Evolutionary conservation across 2,888 invertebrate species (phyloP).

Genomic region (Artemia sinica): DNA sequence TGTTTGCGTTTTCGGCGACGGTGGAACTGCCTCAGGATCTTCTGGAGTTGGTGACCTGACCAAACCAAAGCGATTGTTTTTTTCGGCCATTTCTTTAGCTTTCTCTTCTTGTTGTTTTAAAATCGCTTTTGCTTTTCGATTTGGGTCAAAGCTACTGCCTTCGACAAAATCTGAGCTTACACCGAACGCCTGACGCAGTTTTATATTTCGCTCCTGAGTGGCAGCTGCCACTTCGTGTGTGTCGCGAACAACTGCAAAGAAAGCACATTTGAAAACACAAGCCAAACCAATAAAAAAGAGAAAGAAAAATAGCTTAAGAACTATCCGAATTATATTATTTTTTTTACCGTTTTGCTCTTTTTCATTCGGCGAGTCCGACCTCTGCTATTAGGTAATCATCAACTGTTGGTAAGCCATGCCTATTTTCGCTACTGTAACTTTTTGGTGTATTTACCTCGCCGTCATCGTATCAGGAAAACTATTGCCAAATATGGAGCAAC

Average conservation of each 20-base stretch:
- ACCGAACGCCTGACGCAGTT: constrained; percentile 80
- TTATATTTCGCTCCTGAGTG: constrained; percentile 84
- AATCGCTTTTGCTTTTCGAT: constrained; percentile 42
- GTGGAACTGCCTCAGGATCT: constrained; percentile 22
- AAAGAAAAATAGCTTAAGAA: constrained; percentile 11
- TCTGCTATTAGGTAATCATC: too few species aligned
- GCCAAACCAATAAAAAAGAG: constrained; percentile 13
- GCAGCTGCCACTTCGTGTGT: constrained; percentile 92
- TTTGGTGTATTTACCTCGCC: too few species aligned
- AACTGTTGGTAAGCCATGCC: too few species aligned
- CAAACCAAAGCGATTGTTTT: constrained; percentile 46
- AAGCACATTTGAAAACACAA: constrained; percentile 23
- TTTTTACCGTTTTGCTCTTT: background rate
- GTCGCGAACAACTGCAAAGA: constrained; percentile 60
- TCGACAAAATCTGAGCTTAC: constrained; percentile 84
- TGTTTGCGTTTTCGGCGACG: constrained; percentile 29
- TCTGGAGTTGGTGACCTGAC: constrained; percentile 46
- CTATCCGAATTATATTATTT: background rate
- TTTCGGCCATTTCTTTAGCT: constrained; percentile 34
- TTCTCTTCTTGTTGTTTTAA: constrained; percentile 33
- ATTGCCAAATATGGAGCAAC: too few species aligned
- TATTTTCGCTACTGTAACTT: too few species aligned
- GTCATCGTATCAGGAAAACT: too few species aligned
- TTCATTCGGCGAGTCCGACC: background rate
- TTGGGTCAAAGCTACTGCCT: constrained; percentile 75